A percentile compares a stretch with the other conserved stretches of the same genome.
Conservation (phyloP, 2,113 vertebrate species). For the Gopherus flavomarginatus region DNA sequence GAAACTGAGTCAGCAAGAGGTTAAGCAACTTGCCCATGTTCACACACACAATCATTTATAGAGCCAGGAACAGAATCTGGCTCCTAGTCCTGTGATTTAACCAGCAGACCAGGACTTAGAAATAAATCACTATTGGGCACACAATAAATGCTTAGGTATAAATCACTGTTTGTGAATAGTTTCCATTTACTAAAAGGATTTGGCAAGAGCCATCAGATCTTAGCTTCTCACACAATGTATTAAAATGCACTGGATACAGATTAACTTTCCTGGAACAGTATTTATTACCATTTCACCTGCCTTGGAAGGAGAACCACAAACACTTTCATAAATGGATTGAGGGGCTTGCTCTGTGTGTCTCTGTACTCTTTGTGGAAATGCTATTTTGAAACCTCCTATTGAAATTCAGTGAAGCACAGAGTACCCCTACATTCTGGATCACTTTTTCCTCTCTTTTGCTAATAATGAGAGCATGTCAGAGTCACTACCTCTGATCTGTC, state of each 20-base stretch:
- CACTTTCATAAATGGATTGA: background rate
- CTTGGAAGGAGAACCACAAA: background rate
- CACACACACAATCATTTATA: slow-evolving; percentile 24
- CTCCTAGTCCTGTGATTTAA: slow-evolving; percentile 52
- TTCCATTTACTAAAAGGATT: slow-evolving; percentile 57
- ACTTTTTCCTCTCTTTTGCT: background rate
- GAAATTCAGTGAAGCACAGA: slow-evolving; percentile 3
- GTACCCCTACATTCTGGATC: background rate
- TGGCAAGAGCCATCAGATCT: slow-evolving; percentile 38
- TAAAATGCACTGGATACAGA: slow-evolving; percentile 16
- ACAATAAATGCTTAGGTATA: slow-evolving; percentile 13
- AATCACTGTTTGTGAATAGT: slow-evolving; percentile 41
- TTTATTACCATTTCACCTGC: slow-evolving; percentile 43
- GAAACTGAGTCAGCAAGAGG: slow-evolving; percentile 44
- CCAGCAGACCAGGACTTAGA: slow-evolving; percentile 8
- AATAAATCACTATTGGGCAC: slow-evolving; percentile 35
- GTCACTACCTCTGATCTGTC: background rate
- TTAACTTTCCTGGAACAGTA: slow-evolving; percentile 49
- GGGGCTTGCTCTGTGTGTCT: background rate
- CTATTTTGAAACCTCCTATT: background rate
- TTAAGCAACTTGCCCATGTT: slow-evolving; percentile 51
- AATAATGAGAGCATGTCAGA: background rate
- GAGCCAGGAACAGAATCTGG: slow-evolving; percentile 4
- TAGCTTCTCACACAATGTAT: slow-evolving; percentile 41
- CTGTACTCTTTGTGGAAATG: background rate